Base-by-base conservation (phyloP, 2,888 invertebrate genomes). In the Himalopsyche tibetana region DNA sequence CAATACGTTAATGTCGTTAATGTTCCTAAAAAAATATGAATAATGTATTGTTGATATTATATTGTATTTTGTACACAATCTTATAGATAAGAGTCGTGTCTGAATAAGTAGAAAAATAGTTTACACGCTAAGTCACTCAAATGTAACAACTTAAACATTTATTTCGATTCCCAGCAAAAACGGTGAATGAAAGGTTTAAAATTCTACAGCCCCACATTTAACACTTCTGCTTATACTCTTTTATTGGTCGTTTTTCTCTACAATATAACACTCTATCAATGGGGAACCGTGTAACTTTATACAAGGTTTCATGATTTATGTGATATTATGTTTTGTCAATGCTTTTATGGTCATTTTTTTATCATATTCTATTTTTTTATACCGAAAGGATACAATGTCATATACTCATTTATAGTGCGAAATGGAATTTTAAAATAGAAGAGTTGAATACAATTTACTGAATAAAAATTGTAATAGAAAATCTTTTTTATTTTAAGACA, bases 281-380 rank as follows among this genome's bases (percentile, higher is more conserved):
- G 84, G 74, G 82, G 85, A 42, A 55, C 81, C 82, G 82, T 82
- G 86, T 87, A 87, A 87, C 84, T 56, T 80, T 87, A 87, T 87
- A 84, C 85, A 55, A 55, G 80, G 74, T 82, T 87, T 74, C 80
- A 82, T 87, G 87, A 87, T 87, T 87, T 87, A 87, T 87, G 82
- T 81, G 42, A 82, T 84, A 84, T 84, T 84, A 69, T 86, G 81
- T 86, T 55, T 79, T 81, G 86, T 74, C 56, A 81, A 45, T 74
- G 55, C 69, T 84, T 86, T 86, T 86, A 83, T 38, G 79, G 69
- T 82, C 85, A 83, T 87, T 86, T 87, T n/a, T 85, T 85, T 80
- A 82, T 87, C 84, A 74, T 83, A 83, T 82, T 84, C 40, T 55
- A n/a, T 84, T 84, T 86, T n/a, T 84, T 84, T 55, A 51, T 55